Percentiles rank a stretch among this genome's conserved stretches.
Conservation (phyloP, 2,888 invertebrate genomes). For the Metopia argyrocephala region DNA sequence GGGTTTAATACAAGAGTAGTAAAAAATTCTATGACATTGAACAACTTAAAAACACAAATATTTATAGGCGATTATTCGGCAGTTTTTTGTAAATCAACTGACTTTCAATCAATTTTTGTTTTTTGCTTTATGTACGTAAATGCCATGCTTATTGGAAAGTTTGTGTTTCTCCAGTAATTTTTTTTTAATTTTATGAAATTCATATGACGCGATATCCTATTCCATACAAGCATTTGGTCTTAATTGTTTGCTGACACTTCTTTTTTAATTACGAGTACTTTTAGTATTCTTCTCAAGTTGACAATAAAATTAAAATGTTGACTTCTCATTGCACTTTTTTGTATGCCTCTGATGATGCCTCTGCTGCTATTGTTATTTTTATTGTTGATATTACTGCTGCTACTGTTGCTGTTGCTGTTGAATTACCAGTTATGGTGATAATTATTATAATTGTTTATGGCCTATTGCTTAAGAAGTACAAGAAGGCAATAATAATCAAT, state of each 20-base stretch:
- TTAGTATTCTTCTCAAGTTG: slow-evolving; percentile 29
- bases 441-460: slow-evolving; percentile 63
- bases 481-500: not conserved
- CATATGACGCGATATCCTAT: too few relatives aligned
- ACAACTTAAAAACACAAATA: too few relatives aligned
- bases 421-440: slow-evolving; percentile 58
- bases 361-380: slow-evolving; percentile 2
- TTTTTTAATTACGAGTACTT: slow-evolving; percentile 45
- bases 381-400: not conserved
- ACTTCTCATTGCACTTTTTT: slow-evolving; percentile 33
- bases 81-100: too few relatives aligned
- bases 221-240: slow-evolving; percentile 43
- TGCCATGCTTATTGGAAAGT: too few relatives aligned
- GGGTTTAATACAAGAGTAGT: too few relatives aligned
- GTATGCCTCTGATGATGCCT: too few relatives aligned
- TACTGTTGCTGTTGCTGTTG: not conserved
- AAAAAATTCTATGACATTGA: too few relatives aligned
- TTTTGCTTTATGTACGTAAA: too few relatives aligned
- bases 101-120: too few relatives aligned
- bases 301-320: slow-evolving; percentile 57
- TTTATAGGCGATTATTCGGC: too few relatives aligned
- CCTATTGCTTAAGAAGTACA: slow-evolving; percentile 42
- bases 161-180: too few relatives aligned
- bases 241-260: slow-evolving; percentile 63
- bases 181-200: slow-evolving; percentile 34